Evolutionary conservation across 2,888 invertebrate species (phyloP), one percentile per base, ranked within the genome.

Genomic region (Troides oblongomaculatus): DNA sequence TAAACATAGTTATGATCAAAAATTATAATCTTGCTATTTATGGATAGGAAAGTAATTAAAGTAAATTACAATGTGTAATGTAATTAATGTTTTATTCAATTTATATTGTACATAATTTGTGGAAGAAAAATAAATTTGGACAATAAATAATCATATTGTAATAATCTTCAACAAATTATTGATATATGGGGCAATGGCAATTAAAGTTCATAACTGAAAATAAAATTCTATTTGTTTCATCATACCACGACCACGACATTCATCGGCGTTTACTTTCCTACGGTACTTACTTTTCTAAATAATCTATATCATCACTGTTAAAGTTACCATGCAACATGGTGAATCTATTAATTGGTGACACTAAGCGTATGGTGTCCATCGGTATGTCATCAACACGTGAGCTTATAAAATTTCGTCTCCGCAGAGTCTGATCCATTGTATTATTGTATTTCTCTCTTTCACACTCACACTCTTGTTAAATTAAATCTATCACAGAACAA

Each of bases 281-380:
- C 53, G 53, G 59, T 75, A 90, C 91, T 90, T 77, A 90, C 90
- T 88, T 90, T 72, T 82, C 81, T 3, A 85, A 83, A 68, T 74
- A 75, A 64, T 75, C 72, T 67, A 72, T 71, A 36, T 76, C 77
- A 70, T 85, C 84, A 70, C 77, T 74, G 74, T 76, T 82, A 71
- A 86, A 86, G 74, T 85, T 84, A 62, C 86, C 90, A 74, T 87
- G 88, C 69, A 90, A 87, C 74, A 89, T 82, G 39, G 85, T 81
- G 72, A 91, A 85, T 77, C 88, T 86, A 78, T 87, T 88, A 63
- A 90, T 84, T 63, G 92, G 90, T 1, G 89, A 86, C 36, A 90
- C 88, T 68, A 92, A 77, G 67, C 89, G 81, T 68, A 91, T 84
- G 0, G 86, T 87, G 69, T 92, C 91, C 80, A 87, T 81, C 1